These are phyloP conservation scores for Solenopsis invicta DNA, from an alignment of 1,140 invertebrate species.

Conservation along the genomic window DNA sequence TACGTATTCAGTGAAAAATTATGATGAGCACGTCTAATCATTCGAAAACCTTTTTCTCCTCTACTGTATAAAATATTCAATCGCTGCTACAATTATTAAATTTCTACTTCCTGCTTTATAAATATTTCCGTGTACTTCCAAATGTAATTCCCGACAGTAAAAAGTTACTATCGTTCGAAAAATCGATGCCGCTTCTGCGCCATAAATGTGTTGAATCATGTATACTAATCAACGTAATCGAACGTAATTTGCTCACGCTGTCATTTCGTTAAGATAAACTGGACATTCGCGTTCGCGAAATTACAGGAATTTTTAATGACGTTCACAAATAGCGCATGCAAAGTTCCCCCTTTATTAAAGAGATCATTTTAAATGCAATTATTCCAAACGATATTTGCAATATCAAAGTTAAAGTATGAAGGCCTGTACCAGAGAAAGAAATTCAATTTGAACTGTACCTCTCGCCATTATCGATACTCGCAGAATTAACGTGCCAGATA, in stretches of 20 bases:
- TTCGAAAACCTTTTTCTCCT: not conserved
- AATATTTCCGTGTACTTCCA: conserved; percentile 11
- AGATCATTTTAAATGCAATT: not conserved
- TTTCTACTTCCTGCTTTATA: conserved; percentile 6
- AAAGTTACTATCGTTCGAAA: not conserved
- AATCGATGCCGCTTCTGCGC: conserved; percentile 7
- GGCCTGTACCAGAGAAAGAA: not conserved
- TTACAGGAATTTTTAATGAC: conserved; percentile 7
- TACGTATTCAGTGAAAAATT: not conserved
- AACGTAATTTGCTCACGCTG: not conserved
- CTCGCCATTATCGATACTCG: not conserved
- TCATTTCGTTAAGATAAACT: conserved; percentile 24
- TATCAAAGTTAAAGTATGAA: not conserved
- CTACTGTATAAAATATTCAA: not conserved
- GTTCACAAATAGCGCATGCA: not conserved
- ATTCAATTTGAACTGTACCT: not conserved
- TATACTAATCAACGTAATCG: conserved; percentile 44
- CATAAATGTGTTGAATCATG: not conserved
- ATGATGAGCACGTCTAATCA: not conserved
- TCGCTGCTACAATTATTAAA: not conserved
- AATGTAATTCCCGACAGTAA: not conserved
- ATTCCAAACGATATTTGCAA: not conserved
- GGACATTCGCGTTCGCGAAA: not conserved
- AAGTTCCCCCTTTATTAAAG: not conserved
- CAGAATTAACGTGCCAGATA: conserved; percentile 28